Conservation (phyloP, 2,113 vertebrate species). For the Irena cyanogastra region DNA sequence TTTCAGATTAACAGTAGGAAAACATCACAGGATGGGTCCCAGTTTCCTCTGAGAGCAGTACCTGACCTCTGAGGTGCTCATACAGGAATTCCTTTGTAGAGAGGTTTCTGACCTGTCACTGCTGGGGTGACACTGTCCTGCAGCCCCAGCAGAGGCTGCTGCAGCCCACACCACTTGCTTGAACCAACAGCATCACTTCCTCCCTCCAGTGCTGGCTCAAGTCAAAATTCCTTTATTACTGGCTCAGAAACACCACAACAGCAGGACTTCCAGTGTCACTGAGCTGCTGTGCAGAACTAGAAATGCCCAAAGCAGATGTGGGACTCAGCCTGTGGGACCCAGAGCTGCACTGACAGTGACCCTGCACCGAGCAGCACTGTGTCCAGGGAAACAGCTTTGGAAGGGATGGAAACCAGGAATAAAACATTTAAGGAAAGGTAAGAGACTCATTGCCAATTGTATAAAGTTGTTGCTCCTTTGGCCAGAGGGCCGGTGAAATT, state of each 20-base stretch:
- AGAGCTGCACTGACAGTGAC: neutral
- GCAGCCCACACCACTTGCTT: neutral
- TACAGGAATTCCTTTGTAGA: neutral
- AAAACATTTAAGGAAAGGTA: neutral
- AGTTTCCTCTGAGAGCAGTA: neutral
- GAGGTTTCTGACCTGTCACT: neutral
- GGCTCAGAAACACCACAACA: neutral
- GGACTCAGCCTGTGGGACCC: neutral
- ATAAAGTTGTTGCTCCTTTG: neutral
- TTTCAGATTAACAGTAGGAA: neutral
- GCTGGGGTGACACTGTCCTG: neutral
- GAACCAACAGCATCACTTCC: neutral
- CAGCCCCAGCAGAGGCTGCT: neutral
- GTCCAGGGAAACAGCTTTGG: neutral
- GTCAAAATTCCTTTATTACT: neutral
- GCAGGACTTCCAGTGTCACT: neutral
- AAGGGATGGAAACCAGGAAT: neutral
- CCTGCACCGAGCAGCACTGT: neutral
- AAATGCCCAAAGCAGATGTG: neutral
- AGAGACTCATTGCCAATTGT: neutral
- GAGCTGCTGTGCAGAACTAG: neutral
- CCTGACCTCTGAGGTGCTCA: neutral
- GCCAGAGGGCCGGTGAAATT: neutral
- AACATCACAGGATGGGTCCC: neutral
- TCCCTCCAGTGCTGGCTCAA: neutral